Evolutionary conservation across 2,888 invertebrate genomes (phyloP).

Genomic region (Phasia obesa): DNA sequence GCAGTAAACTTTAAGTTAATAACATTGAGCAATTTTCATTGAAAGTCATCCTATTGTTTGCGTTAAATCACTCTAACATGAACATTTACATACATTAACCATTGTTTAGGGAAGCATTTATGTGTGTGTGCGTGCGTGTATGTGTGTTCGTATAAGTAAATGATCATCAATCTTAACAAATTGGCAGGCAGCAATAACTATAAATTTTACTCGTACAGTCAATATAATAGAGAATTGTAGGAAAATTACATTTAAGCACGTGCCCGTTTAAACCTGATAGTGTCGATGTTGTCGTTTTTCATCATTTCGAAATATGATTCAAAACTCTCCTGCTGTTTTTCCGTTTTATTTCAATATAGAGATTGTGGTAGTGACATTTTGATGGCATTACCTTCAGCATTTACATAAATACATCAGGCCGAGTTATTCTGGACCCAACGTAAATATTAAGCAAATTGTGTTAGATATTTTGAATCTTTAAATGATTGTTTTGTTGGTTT

Average conservation of each 20-base stretch:
- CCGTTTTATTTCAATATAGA: too few species aligned
- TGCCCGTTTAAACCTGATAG: slow-evolving; percentile 42
- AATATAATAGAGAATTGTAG: slow-evolving; percentile 18
- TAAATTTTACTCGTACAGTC: slow-evolving; percentile 57
- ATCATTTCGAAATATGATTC: neutral
- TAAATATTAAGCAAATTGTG: too few species aligned
- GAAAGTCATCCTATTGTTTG: neutral
- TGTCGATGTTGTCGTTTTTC: neutral
- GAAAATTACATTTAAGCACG: slow-evolving; percentile 42
- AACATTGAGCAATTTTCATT: slow-evolving; percentile 3
- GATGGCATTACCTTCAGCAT: too few species aligned
- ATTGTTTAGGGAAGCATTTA: neutral
- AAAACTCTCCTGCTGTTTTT: neutral
- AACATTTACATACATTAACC: neutral
- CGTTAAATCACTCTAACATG: neutral
- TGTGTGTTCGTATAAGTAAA: neutral
- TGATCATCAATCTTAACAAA: slow-evolving; percentile 66
- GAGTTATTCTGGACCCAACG: too few species aligned
- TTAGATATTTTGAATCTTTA: too few species aligned
- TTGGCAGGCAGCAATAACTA: slow-evolving; percentile 63
- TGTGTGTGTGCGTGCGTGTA: neutral
- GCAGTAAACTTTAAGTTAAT: too few species aligned
- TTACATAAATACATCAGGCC: too few species aligned
- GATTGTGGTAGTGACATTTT: slow-evolving; percentile 17
- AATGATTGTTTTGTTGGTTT: too few species aligned